Conservation (phyloP, 2,888 invertebrate species). For the Cactoblastis cactorum region DNA sequence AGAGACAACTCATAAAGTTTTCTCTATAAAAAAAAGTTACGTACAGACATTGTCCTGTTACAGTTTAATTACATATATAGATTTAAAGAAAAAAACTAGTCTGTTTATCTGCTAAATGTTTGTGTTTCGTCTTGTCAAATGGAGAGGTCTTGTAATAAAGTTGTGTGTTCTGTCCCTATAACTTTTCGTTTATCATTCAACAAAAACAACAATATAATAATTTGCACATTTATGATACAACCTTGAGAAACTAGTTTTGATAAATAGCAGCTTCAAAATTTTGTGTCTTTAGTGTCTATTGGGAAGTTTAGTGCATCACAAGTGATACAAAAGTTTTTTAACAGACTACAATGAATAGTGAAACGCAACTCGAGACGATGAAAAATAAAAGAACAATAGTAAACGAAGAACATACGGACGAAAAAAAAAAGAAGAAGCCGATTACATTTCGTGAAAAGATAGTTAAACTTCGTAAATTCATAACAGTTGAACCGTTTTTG, state of each 20-base stretch:
- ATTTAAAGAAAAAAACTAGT: no score
- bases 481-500: conserved; percentile 84
- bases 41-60: no score
- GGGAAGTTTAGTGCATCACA: not conserved
- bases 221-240: not conserved
- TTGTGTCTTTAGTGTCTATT: not conserved
- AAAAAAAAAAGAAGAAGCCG: not conserved
- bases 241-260: not conserved
- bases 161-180: no score
- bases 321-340: not conserved
- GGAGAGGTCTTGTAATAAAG: no score
- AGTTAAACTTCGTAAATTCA: conserved; percentile 27
- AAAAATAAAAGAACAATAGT: not conserved
- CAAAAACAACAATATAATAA: not conserved
- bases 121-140: no score
- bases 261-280: not conserved
- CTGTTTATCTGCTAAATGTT: no score
- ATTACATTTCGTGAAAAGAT: not conserved
- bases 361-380: not conserved
- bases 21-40: no score
- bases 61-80: no score
- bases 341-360: not conserved
- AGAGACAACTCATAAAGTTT: no score
- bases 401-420: not conserved
- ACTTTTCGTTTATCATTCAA: not conserved